phyloP scores from a whole-genome alignment of 2,113 vertebrate genomes.

The Holacanthus passer region DNA sequence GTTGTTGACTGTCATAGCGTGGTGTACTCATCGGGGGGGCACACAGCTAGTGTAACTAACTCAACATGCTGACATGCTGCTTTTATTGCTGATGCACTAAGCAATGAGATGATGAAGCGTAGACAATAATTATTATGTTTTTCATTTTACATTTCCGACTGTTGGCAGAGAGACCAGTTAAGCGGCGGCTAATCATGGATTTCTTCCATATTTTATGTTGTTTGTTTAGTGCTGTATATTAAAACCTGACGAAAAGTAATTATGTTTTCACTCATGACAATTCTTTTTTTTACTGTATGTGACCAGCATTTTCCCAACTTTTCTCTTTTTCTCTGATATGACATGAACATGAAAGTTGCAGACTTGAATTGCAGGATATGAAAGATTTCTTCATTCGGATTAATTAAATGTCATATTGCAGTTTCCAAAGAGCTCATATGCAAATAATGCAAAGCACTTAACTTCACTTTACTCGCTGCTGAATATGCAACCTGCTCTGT shows the following conservation, averaged over 20 bases:
- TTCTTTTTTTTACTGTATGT: slow-evolving; percentile 16
- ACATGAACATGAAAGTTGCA: slow-evolving; percentile 10
- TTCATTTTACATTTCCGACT: slow-evolving; percentile 11
- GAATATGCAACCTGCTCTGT: slow-evolving; percentile 12
- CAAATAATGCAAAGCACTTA: slow-evolving; percentile 36
- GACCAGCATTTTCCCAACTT: not conserved
- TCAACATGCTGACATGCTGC: slow-evolving; percentile 54
- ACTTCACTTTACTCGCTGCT: slow-evolving; percentile 27
- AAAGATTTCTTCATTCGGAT: slow-evolving; percentile 35
- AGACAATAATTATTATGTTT: slow-evolving; percentile 35
- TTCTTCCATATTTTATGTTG: not conserved
- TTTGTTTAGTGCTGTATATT: slow-evolving; percentile 1
- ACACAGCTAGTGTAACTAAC: slow-evolving; percentile 32
- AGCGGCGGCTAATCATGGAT: slow-evolving; percentile 9
- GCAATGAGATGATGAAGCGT: slow-evolving; percentile 33
- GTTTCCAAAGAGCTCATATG: slow-evolving; percentile 20
- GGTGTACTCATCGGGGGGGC: slow-evolving; percentile 47
- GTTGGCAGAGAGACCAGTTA: slow-evolving; percentile 5
- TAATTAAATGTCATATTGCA: slow-evolving; percentile 39
- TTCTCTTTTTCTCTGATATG: not conserved
- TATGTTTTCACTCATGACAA: not conserved
- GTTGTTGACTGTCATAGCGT: slow-evolving; percentile 35
- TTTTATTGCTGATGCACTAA: slow-evolving; percentile 49
- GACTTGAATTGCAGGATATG: slow-evolving; percentile 19
- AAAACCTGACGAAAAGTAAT: not conserved